Evolutionary conservation across 2,113 vertebrate species (phyloP).

Genomic region (Lepus timidus): DNA sequence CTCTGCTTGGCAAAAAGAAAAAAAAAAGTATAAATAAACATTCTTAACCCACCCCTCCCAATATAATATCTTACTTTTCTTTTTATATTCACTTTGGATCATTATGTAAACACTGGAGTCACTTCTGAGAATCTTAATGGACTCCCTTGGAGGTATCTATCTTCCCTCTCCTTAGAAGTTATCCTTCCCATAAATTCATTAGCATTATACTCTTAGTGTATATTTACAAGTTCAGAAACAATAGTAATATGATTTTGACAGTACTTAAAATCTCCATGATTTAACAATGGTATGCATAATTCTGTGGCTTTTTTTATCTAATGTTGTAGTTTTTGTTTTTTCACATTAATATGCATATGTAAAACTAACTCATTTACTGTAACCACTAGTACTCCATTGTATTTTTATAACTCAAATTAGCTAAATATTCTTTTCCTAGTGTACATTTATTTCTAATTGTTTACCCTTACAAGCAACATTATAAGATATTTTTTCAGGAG

Average conservation of each 20-base stretch:
- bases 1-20: too few relatives aligned
- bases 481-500: background rate
- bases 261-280: background rate
- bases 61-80: background rate
- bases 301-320: background rate
- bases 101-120: background rate
- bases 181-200: background rate
- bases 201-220: background rate
- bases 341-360: background rate
- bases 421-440: background rate
- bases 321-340: background rate
- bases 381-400: background rate
- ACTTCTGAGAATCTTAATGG: background rate
- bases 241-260: background rate
- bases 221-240: constrained; percentile 26
- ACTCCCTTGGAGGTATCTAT: background rate
- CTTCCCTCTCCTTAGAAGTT: background rate
- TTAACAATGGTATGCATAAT: background rate
- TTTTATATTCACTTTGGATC: background rate
- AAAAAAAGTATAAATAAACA: background rate
- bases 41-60: background rate
- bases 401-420: background rate
- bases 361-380: background rate
- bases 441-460: background rate
- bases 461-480: background rate